phyloP scores from a whole-genome alignment of 2,797 vertebrate species.

The Hippopotamyrus pictus region DNA sequence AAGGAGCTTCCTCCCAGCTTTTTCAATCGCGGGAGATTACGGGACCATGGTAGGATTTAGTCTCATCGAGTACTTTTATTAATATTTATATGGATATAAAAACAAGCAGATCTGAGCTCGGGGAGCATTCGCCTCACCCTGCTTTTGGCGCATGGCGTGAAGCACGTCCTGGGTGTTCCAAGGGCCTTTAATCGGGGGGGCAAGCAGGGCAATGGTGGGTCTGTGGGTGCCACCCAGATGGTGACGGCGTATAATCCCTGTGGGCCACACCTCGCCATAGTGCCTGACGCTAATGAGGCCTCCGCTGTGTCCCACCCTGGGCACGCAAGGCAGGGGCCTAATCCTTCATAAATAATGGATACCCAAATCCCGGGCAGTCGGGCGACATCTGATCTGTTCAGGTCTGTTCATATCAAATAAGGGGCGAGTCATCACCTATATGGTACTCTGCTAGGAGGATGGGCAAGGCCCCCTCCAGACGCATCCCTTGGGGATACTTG shows the following conservation, averaged over 20 bases:
- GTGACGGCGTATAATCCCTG: constrained; percentile 6
- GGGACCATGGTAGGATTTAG: constrained; percentile 61
- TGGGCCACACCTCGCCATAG: not conserved
- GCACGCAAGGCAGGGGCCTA: constrained; percentile 44
- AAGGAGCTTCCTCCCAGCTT: constrained; percentile 61
- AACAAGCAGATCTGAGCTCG: constrained; percentile 58
- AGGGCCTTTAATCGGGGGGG: not conserved
- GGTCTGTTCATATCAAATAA: constrained; percentile 54
- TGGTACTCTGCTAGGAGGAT: constrained; percentile 52
- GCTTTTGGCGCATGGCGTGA: constrained; percentile 24
- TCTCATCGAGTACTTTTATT: constrained; percentile 63
- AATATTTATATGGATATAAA: constrained; percentile 71
- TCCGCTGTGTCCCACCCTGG: not conserved
- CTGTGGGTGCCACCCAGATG: constrained; percentile 4
- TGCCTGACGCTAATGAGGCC: too few species aligned
- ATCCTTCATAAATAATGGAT: constrained; percentile 75
- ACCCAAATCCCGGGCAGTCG: constrained; percentile 62
- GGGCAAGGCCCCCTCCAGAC: not conserved
- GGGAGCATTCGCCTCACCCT: constrained; percentile 49
- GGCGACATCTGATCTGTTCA: constrained; percentile 40
- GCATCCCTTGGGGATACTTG: not conserved
- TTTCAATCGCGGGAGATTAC: constrained; percentile 69
- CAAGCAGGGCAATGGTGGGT: not conserved
- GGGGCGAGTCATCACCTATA: constrained; percentile 53
- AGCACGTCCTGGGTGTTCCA: not conserved